Evolutionary conservation across 2,888 invertebrate genomes (phyloP).

Genomic region (Ectemnius continuus): DNA sequence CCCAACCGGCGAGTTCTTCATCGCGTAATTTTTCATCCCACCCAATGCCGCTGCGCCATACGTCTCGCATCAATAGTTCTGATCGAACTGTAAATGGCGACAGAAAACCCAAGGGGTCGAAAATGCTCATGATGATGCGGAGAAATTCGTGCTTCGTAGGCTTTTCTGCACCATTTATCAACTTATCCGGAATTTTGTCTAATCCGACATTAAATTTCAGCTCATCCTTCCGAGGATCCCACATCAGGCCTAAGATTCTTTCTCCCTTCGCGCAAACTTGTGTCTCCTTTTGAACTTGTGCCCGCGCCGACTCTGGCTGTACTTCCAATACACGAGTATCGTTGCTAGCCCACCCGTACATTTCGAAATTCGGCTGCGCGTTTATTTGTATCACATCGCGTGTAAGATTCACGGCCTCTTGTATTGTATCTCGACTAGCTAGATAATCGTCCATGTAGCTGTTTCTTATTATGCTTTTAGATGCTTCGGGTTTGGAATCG

Average conservation of each 20-base stretch:
- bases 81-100: too few species aligned
- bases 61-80: neutral
- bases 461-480: neutral
- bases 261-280: neutral
- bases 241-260: neutral
- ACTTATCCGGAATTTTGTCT: neutral
- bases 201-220: neutral
- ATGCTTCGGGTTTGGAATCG: neutral
- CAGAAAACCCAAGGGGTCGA: neutral
- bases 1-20: neutral
- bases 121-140: neutral
- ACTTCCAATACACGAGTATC: neutral
- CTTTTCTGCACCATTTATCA: neutral
- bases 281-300: neutral
- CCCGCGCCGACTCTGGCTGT: neutral
- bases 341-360: neutral
- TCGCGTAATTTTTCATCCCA: neutral
- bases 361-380: neutral
- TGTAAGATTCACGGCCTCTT: neutral
- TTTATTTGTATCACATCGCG: neutral
- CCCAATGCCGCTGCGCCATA: neutral
- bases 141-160: constrained; percentile 6
- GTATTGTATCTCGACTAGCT: neutral
- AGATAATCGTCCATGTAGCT: neutral
- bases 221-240: neutral